phyloP scores from a whole-genome alignment of 1,140 invertebrate species.

The Euura saliciscinereae region DNA sequence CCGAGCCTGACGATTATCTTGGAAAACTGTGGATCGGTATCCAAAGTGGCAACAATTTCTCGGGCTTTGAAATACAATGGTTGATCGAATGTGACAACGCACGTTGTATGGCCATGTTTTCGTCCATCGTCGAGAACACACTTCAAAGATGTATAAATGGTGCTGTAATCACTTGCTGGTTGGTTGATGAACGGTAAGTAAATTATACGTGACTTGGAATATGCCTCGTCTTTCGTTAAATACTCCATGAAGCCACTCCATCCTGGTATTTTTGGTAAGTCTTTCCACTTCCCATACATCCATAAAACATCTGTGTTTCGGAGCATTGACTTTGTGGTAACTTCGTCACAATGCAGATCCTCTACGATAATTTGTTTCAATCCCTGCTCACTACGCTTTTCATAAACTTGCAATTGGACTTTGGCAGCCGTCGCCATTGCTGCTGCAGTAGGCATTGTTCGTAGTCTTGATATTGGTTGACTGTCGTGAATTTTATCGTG shows the following conservation, averaged over 20 bases:
- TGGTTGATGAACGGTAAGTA: conserved; percentile 29
- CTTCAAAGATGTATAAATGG: conserved; percentile 26
- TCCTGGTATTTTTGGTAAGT: conserved; percentile 23
- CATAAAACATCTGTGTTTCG: conserved; percentile 33
- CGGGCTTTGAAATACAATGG: conserved; percentile 20
- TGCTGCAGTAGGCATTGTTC: neutral
- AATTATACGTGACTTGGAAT: conserved; percentile 20
- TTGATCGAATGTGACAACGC: conserved; percentile 38
- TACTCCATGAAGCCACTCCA: conserved; percentile 41
- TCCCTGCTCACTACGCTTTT: neutral
- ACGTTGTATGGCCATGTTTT: conserved; percentile 27
- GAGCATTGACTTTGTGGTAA: neutral
- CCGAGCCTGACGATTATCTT: conserved; percentile 30
- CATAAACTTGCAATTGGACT: neutral
- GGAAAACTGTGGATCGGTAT: conserved; percentile 29
- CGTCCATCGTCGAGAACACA: conserved; percentile 19
- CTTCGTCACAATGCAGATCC: conserved; percentile 11
- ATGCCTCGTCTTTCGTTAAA: conserved; percentile 25
- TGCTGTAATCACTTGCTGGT: conserved; percentile 24
- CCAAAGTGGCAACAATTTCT: conserved; percentile 26
- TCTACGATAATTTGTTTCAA: conserved; percentile 9
- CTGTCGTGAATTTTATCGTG: neutral
- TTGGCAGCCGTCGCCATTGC: neutral
- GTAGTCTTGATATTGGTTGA: neutral
- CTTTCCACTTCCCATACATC: conserved; percentile 35